phyloP scores from a whole-genome alignment of 2,888 invertebrate species.

The Chrysolina haemoptera region DNA sequence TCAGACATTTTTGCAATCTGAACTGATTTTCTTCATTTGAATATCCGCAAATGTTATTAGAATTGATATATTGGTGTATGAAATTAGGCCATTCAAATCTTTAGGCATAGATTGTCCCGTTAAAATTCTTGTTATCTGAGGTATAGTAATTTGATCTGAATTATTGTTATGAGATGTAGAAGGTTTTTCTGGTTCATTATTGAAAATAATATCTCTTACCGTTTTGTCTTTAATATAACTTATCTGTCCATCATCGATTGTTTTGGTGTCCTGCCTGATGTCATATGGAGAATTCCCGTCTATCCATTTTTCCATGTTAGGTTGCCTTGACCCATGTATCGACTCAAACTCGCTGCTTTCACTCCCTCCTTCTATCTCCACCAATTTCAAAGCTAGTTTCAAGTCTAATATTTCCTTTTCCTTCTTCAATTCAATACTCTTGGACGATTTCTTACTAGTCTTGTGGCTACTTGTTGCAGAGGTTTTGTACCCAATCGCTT shows the following conservation, averaged over 20 bases:
- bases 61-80: slow-evolving; percentile 14
- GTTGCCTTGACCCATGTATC: slow-evolving; percentile 1
- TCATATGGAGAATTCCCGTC: neutral
- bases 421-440: neutral
- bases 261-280: neutral
- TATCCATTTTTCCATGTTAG: neutral
- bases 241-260: neutral
- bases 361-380: neutral
- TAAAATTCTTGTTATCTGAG: slow-evolving; percentile 8
- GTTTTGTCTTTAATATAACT: neutral
- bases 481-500: too few relatives aligned
- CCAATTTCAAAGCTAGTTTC: neutral
- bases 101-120: slow-evolving; percentile 1
- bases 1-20: slow-evolving; percentile 24
- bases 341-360: slow-evolving; percentile 20
- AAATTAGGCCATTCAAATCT: slow-evolving; percentile 17
- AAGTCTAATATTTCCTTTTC: neutral
- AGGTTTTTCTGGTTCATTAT: neutral
- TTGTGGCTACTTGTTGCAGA: too few relatives aligned
- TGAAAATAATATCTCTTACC: neutral
- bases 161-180: neutral
- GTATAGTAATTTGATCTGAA: neutral
- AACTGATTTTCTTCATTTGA: slow-evolving; percentile 26
- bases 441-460: neutral
- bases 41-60: slow-evolving; percentile 12